A percentile compares a stretch with the other conserved stretches of the same genome.
Conservation (phyloP, 2,888 invertebrate species). For the Heliconius ismenius region DNA sequence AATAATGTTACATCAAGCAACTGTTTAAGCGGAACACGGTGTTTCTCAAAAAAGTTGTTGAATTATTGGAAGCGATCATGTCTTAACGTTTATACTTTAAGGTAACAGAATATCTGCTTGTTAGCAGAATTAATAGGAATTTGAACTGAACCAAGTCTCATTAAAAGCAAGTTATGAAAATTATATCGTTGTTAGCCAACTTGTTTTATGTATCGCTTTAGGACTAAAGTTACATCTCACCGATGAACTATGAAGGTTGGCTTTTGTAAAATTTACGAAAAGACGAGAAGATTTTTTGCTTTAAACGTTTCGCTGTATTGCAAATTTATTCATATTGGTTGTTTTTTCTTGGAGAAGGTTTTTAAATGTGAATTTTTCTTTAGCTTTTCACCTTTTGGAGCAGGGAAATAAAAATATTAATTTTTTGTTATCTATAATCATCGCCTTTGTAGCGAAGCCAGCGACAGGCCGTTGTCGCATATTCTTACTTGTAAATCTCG, state of each 20-base stretch:
- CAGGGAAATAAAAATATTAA: too few species aligned
- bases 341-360: too few species aligned
- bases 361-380: too few species aligned
- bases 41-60: neutral
- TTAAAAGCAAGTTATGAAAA: conserved; percentile 24
- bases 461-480: too few species aligned
- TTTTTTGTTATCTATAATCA: too few species aligned
- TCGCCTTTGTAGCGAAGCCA: too few species aligned
- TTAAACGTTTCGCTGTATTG: neutral
- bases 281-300: neutral
- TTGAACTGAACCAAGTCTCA: conserved; percentile 13
- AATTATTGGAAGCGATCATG: conserved; percentile 17
- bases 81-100: conserved; percentile 14
- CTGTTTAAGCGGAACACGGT: neutral
- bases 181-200: conserved; percentile 13
- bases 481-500: too few species aligned
- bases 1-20: conserved; percentile 6
- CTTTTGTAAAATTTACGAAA: neutral
- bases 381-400: too few species aligned
- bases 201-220: conserved; percentile 5
- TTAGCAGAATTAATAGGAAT: conserved; percentile 26
- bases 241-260: neutral
- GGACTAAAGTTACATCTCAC: neutral
- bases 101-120: conserved; percentile 33
- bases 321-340: too few species aligned